Percentiles rank a stretch among this genome's conserved stretches.
Conservation (phyloP, 2,888 invertebrate genomes). For the Caenorhabditis angaria region DNA sequence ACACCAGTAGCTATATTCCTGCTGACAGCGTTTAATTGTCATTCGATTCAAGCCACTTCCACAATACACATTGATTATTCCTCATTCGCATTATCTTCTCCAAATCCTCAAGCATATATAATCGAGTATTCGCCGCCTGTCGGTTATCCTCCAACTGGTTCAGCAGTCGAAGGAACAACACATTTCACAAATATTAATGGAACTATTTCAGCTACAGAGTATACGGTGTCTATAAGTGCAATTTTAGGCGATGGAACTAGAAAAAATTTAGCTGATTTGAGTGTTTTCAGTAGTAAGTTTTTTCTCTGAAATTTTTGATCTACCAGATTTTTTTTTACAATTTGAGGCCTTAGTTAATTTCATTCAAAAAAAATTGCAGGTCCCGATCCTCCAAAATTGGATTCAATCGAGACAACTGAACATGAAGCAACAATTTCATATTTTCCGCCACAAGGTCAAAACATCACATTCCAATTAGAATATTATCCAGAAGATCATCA, state of each 20-base stretch:
- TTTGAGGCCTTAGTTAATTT: not conserved
- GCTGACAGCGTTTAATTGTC: slow-evolving; percentile 33
- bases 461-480: slow-evolving; percentile 54
- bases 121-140: slow-evolving; percentile 65
- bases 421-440: slow-evolving; percentile 64
- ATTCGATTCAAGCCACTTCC: slow-evolving; percentile 44
- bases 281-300: slow-evolving; percentile 59
- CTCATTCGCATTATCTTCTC: slow-evolving; percentile 32
- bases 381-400: slow-evolving; percentile 61
- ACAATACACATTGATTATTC: slow-evolving; percentile 61
- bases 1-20: slow-evolving; percentile 28
- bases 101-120: slow-evolving; percentile 48
- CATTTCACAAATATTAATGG: slow-evolving; percentile 56
- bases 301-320: not conserved
- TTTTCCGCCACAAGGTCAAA: slow-evolving; percentile 59
- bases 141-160: slow-evolving; percentile 54
- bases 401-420: slow-evolving; percentile 59
- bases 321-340: not conserved
- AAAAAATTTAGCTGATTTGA: slow-evolving; percentile 46
- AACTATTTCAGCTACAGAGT: slow-evolving; percentile 66
- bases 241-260: slow-evolving; percentile 55
- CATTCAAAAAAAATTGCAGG: slow-evolving; percentile 41
- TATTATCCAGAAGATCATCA: slow-evolving; percentile 63
- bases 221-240: slow-evolving; percentile 59
- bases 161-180: slow-evolving; percentile 45